Percentiles rank a stretch among this genome's conserved stretches.
Evolutionary conservation across 2,113 vertebrate genomes (phyloP).

Genomic region (Aptenodytes forsteri): DNA sequence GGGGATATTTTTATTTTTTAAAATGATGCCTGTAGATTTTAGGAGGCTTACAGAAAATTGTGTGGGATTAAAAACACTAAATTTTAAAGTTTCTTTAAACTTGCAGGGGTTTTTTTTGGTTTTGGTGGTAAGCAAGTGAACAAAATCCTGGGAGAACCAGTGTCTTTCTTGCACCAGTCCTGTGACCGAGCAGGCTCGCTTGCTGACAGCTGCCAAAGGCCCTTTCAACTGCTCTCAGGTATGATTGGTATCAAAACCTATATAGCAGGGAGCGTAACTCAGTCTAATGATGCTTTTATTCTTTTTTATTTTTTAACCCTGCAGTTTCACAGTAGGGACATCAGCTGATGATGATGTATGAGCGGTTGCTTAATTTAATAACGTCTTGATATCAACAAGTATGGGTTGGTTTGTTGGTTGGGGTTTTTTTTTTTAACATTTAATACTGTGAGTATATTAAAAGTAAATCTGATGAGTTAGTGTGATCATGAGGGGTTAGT

Average conservation of each 20-base stretch:
- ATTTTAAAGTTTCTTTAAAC: not conserved
- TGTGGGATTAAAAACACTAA: not conserved
- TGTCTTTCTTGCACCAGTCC: not conserved
- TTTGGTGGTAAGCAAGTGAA: not conserved
- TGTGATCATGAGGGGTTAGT: not conserved
- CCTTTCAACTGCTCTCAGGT: not conserved
- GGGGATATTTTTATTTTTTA: conserved; percentile 8
- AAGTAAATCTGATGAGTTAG: not conserved
- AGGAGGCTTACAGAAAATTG: not conserved
- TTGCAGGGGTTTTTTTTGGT: not conserved
- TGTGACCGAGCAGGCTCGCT: not conserved
- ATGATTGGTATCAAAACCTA: not conserved
- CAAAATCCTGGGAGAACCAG: not conserved
- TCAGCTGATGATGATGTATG: not conserved
- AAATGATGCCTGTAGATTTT: not conserved
- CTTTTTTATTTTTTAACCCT: not conserved
- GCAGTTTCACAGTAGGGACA: not conserved
- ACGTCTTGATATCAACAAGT: not conserved
- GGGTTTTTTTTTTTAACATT: not conserved
- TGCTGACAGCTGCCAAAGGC: not conserved
- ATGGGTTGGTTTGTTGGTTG: not conserved
- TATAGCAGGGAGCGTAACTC: not conserved
- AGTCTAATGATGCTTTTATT: not conserved
- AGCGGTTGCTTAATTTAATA: not conserved
- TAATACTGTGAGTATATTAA: not conserved